Conservation (phyloP, 2,888 invertebrate genomes). For the Caenorhabditis sp. region DNA sequence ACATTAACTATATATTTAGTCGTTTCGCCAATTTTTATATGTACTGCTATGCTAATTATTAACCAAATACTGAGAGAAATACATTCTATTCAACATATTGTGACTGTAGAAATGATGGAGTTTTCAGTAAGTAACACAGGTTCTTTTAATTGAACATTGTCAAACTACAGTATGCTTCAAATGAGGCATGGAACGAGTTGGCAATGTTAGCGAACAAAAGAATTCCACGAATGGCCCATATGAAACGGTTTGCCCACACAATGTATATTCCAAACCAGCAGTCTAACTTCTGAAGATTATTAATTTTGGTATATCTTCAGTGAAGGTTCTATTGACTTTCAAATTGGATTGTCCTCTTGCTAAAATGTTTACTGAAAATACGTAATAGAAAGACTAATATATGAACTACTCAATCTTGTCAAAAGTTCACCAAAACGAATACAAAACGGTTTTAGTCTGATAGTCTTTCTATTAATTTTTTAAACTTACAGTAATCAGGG, state of each 20-base stretch:
- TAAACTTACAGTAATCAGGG: too few species aligned
- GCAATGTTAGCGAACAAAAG: neutral
- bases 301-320: too few species aligned
- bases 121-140: slow-evolving; percentile 20
- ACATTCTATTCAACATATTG: slow-evolving; percentile 7
- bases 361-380: too few species aligned
- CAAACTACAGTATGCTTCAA: slow-evolving; percentile 28
- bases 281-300: too few species aligned
- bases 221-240: neutral
- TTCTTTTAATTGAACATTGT: neutral
- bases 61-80: slow-evolving; percentile 10
- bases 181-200: slow-evolving; percentile 39
- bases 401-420: too few species aligned
- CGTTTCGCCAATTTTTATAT: neutral
- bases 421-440: too few species aligned
- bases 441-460: too few species aligned
- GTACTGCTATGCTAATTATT: neutral
- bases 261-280: too few species aligned
- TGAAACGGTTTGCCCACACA: neutral
- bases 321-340: too few species aligned
- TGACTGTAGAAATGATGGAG: slow-evolving; percentile 23
- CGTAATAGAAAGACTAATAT: too few species aligned
- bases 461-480: too few species aligned
- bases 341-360: too few species aligned
- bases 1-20: slow-evolving; percentile 1